phyloP scores from a whole-genome alignment of 2,797 vertebrate genomes.

The Florisuga fusca region DNA sequence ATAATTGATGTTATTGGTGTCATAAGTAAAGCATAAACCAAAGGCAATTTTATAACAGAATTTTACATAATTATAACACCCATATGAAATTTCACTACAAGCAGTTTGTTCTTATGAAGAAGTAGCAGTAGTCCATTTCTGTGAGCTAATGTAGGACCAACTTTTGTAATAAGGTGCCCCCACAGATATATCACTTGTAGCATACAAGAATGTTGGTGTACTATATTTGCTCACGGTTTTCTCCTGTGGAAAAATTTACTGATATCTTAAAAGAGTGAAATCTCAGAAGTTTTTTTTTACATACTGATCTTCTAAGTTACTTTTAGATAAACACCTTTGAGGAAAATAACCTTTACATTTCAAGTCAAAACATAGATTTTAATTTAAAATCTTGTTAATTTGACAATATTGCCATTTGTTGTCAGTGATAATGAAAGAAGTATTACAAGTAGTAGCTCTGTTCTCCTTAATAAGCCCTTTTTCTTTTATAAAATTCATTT shows the following conservation, averaged over 20 bases:
- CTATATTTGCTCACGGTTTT: not conserved
- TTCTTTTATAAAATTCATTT: not conserved
- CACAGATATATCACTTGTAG: not conserved
- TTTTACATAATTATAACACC: not conserved
- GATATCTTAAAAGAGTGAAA: not conserved
- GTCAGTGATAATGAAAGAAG: not conserved
- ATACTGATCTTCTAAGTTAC: not conserved
- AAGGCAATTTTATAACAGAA: not conserved
- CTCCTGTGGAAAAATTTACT: not conserved
- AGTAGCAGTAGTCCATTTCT: not conserved
- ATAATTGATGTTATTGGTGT: not conserved
- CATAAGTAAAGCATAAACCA: not conserved
- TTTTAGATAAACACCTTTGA: not conserved
- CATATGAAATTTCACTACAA: not conserved
- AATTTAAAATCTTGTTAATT: not conserved
- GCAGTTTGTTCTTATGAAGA: not conserved
- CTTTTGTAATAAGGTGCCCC: not conserved
- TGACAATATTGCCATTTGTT: not conserved
- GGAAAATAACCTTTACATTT: not conserved
- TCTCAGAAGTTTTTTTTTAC: not conserved
- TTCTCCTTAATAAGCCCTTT: not conserved
- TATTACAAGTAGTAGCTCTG: not conserved
- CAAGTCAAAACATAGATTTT: not conserved
- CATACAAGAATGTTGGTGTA: not conserved
- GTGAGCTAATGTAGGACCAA: not conserved